phyloP scores from a whole-genome alignment of 2,888 invertebrate genomes.

The Tetheella fluctuosa region DNA sequence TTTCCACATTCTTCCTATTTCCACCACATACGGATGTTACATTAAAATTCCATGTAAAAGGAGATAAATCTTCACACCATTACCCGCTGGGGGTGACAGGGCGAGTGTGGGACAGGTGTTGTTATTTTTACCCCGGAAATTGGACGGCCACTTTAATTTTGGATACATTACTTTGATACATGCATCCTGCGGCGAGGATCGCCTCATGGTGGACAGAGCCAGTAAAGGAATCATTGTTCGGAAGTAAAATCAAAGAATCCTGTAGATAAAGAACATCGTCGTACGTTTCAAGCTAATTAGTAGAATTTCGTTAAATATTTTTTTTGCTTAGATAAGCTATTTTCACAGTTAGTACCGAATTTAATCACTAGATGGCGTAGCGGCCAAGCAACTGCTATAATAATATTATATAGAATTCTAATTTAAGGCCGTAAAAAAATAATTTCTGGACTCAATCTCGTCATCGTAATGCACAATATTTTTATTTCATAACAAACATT shows the following conservation, averaged over 20 bases:
- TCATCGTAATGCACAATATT: no score
- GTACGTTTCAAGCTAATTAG: no score
- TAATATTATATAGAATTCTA: no score
- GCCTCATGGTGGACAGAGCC: slow-evolving; percentile 24
- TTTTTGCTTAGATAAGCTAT: no score
- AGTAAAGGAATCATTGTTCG: background rate
- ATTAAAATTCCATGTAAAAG: slow-evolving; percentile 68
- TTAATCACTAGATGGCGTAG: background rate
- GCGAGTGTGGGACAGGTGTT: slow-evolving; percentile 56
- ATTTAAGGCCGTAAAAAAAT: no score
- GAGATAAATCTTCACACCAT: slow-evolving; percentile 71
- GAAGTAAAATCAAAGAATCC: background rate
- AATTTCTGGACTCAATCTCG: no score
- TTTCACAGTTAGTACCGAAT: background rate
- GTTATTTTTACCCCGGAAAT: slow-evolving; percentile 70
- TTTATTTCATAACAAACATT: no score
- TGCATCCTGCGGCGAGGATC: slow-evolving; percentile 41
- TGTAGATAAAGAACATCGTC: no score
- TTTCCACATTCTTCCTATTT: slow-evolving; percentile 21
- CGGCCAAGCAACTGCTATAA: no score
- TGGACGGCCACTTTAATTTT: slow-evolving; percentile 68
- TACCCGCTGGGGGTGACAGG: slow-evolving; percentile 49
- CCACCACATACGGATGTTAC: slow-evolving; percentile 35
- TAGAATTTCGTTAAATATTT: no score
- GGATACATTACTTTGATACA: slow-evolving; percentile 63